Evolutionary conservation across 2,888 invertebrate species (phyloP), one percentile per base, ranked within the genome.

Genomic region (Argyresthia goedartella): DNA sequence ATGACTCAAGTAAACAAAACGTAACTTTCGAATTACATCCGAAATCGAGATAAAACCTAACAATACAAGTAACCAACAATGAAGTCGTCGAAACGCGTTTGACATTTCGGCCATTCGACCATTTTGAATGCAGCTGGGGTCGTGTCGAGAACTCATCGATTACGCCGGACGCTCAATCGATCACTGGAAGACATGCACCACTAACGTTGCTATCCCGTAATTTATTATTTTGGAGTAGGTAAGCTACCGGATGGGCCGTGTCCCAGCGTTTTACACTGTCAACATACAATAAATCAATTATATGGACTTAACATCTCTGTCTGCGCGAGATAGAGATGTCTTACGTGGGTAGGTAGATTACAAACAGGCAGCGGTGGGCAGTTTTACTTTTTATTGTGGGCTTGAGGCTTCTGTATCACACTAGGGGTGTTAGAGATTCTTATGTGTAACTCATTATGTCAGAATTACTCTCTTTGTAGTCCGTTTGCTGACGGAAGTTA

Each of bases 251-350:
- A 74, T 66, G 66, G 61, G 56, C 66, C 49, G 39, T 47, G 63
- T 63, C 65, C 65, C 63, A 62, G 53, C 48, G 41, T 57, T 60
- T 59, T 72, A 73, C 72, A 66, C 58, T 69, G 80, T 81, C 81
- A 79, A 81, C 81, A 81, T 74, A 71, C 76, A 75, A 81, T 82
- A 81, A 81, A 82, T 81, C 82, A 80, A 81, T 81, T 81, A 82
- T 62, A 69, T 61, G 63, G 68, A 70, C 61, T 64, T 71, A 71
- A 75, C 76, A 71, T 79, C 73, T 73, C 64, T 63, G 63, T 67
- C 59, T 16, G 8, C 36, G 11, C n/a, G 36, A 36, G 51, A 51
- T 53, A 41, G n/a, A 39, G 46, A 25, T 52, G 11, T 51, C 46
- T n/a, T 15, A n/a, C n/a, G n/a, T n/a, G n/a, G n/a, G 25, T 25